phyloP scores from a whole-genome alignment of 2,113 vertebrate species.

The Etia nguti region DNA sequence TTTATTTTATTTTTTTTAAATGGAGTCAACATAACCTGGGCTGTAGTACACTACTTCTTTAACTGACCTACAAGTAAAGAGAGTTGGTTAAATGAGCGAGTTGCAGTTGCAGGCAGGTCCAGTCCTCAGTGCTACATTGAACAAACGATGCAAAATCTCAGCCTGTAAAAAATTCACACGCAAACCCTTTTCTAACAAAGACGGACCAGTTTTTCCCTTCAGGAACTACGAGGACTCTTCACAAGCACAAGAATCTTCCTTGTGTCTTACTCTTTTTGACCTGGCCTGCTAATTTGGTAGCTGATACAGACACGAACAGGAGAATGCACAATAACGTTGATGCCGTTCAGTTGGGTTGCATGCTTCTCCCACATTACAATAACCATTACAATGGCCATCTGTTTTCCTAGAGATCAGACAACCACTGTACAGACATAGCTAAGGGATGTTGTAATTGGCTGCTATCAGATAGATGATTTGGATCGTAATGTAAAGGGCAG shows the following conservation, averaged over 20 bases:
- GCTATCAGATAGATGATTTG: neutral
- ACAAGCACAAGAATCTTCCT: neutral
- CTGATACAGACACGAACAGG: neutral
- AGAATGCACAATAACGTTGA: neutral
- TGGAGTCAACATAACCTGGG: neutral
- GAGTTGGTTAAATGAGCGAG: neutral
- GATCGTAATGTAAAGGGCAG: neutral
- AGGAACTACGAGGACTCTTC: neutral
- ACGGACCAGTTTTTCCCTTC: neutral
- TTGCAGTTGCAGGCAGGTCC: neutral
- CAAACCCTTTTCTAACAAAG: neutral
- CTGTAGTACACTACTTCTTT: neutral
- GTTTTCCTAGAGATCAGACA: slow-evolving; percentile 23
- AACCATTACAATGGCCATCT: slow-evolving; percentile 41
- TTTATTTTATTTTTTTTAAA: neutral
- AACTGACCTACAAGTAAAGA: neutral
- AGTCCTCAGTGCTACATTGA: neutral
- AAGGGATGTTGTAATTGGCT: neutral
- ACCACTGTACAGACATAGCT: neutral
- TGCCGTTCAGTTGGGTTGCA: slow-evolving; percentile 10
- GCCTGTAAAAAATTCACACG: neutral
- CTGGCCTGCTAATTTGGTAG: neutral
- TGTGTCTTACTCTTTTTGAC: neutral
- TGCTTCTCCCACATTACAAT: slow-evolving; percentile 56
- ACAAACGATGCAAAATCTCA: neutral